Base-by-base conservation (phyloP, 1,140 invertebrate species). In the Drosophila repletoides region DNA sequence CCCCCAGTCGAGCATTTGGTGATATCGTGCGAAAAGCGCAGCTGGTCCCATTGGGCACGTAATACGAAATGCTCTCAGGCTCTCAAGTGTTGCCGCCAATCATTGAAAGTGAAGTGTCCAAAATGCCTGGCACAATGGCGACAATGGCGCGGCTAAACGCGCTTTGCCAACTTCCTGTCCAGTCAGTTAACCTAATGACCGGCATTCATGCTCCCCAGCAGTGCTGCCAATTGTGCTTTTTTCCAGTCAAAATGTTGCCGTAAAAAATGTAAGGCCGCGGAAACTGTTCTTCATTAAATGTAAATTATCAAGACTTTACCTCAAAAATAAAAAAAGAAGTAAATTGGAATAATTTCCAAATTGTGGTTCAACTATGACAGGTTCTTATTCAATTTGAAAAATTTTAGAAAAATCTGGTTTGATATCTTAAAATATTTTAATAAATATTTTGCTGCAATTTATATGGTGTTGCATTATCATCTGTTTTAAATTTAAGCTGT, bases 171-270 rank as follows among this genome's bases (percentile, higher is more conserved):
- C 73, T 83, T 77, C 74, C 71, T 84, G 79, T 58, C 63, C 79
- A 69, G 71, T 75, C 70, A 72, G 79, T 79, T 86, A 84, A 84
- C 74, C 79, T 79, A 83, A 84, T 84, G 79, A 79, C 80, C 79
- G 53, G 71, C 80, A 84, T 84, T 86, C 74, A 86, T 71, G 66
- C 55, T n/a, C n/a, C n/a, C 40, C 45, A 45, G 24, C 9, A 15
- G 36, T 41, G 5, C 34, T 21, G 1, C 33, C 21, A 15, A 9
- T n/a, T 49, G 19, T 12, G 15, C 7, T 46, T 14, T 3, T 2
- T 12, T 38, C 7, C 12, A 21, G 6, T 12, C 17, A 21, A 7
- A n/a, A n/a, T n/a, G n/a, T n/a, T n/a, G n/a, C n/a, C n/a, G n/a
- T n/a, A n/a, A n/a, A n/a, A n/a, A n/a, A n/a, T n/a, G n/a, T n/a